Evolutionary conservation across 2,113 vertebrate species (phyloP), one percentile per base, ranked within the genome.

Genomic region (Bos javanicus): DNA sequence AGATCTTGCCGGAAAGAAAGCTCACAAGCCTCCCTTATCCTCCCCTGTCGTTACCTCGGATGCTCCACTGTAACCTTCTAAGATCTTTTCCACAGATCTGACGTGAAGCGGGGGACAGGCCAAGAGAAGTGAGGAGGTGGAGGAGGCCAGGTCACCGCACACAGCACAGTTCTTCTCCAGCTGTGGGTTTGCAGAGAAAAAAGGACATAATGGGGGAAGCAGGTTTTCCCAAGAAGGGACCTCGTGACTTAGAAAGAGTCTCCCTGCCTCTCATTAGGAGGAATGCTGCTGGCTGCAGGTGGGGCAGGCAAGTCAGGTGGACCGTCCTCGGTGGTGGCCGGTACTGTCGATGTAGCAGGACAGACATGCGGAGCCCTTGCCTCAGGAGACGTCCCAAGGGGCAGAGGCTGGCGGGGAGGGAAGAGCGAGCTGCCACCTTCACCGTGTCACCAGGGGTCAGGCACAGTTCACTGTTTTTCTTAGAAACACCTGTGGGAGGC

Each of bases 1-100:
- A 92, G 84, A 94, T 92, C 90, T 98, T 96, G 89, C 91, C 25
- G 92, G 84, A 82, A 43, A 98, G 92, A 96, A 98, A 98, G 48
- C 64, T 80, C 90, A 96, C 56, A 59, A 96, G 21, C 95, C 80
- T 87, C 17, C 56, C 80, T 97, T 97, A 17, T 96, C 93, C 92
- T 95, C 97, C 43, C 88, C 86, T 96, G 82, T 97, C 86, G 81
- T 96, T 80, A 94, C 86, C 98, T 96, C 28, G n/a, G 60, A 94
- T 92, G 87, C 54, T 98, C 97, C 83, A 97, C 74, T 91, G 64
- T 91, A 94, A 95, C 90, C 3, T 50, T 91, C 95, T 94, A 83
- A 96, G 94, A 93, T 59, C 36, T 62, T 97, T 85, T 33, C 43
- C 2, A 2, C 36, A 56, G 90, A 23, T 16, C 57, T 91, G 7